Evolutionary conservation across 2,797 vertebrate genomes (phyloP).

Genomic region (Ptychadena robeensis): DNA sequence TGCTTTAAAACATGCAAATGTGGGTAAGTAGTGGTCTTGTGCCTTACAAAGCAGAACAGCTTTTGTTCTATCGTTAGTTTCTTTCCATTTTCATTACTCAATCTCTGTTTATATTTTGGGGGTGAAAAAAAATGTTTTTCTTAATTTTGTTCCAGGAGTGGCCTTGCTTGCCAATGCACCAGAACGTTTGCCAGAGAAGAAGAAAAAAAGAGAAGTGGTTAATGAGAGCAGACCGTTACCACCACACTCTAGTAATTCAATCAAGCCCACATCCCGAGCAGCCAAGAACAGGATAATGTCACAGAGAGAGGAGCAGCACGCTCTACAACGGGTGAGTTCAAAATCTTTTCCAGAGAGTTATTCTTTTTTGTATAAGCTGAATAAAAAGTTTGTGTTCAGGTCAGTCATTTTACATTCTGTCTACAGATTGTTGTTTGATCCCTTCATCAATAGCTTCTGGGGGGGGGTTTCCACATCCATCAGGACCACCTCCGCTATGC

Average conservation of each 20-base stretch:
- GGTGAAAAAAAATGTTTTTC: not conserved
- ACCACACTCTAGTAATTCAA: constrained; percentile 64
- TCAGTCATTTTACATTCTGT: too few relatives aligned
- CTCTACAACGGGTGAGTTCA: constrained; percentile 83
- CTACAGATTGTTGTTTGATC: too few relatives aligned
- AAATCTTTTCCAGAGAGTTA: too few relatives aligned
- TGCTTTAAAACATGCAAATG: constrained; percentile 93
- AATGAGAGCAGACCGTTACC: constrained; percentile 73
- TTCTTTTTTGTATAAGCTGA: too few relatives aligned
- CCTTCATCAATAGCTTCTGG: too few relatives aligned
- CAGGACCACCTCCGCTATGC: too few relatives aligned
- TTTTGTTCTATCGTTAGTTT: too few relatives aligned
- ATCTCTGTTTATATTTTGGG: not conserved
- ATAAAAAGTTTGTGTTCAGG: too few relatives aligned
- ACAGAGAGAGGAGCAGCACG: constrained; percentile 88
- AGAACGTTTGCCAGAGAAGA: constrained; percentile 85
- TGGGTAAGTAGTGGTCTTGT: constrained; percentile 79
- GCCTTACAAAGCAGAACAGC: too few relatives aligned
- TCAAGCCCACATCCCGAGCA: constrained; percentile 80
- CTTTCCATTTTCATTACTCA: not conserved
- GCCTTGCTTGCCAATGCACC: constrained; percentile 92
- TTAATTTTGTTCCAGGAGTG: constrained; percentile 79
- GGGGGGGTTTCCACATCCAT: too few relatives aligned
- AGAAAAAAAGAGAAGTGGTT: constrained; percentile 76
- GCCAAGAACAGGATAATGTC: constrained; percentile 84